Conservation (phyloP, 2,888 invertebrate species). For the Sarcophaga rosellei region DNA sequence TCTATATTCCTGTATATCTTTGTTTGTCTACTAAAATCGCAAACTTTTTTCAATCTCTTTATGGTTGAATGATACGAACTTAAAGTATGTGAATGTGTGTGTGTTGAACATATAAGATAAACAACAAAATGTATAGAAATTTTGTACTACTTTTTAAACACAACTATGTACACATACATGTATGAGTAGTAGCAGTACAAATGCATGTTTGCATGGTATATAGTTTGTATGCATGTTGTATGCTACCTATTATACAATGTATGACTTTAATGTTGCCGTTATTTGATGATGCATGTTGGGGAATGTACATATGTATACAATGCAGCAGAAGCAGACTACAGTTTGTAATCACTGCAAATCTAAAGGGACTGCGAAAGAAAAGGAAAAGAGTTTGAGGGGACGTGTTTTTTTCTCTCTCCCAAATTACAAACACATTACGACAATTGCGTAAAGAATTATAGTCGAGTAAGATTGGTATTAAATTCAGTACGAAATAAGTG, state of each 20-base stretch:
- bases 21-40: background rate
- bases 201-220: background rate
- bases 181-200: background rate
- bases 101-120: background rate
- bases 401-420: constrained; percentile 3
- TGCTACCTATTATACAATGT: constrained; percentile 11
- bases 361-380: too few species aligned
- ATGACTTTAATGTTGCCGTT: constrained; percentile 47
- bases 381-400: too few species aligned
- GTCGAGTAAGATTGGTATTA: constrained; percentile 9
- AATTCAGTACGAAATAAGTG: background rate
- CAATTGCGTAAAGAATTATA: constrained; percentile 41
- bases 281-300: constrained; percentile 38
- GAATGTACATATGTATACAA: constrained; percentile 8
- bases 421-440: constrained; percentile 47
- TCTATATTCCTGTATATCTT: constrained; percentile 32
- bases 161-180: background rate
- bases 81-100: background rate
- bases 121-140: constrained; percentile 30
- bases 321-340: background rate
- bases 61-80: constrained; percentile 39
- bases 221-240: constrained; percentile 5
- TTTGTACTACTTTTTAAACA: constrained; percentile 29
- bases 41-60: constrained; percentile 17
- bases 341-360: constrained; percentile 1